Conservation (phyloP, 2,797 vertebrate species). For the Sebastes reedi region DNA sequence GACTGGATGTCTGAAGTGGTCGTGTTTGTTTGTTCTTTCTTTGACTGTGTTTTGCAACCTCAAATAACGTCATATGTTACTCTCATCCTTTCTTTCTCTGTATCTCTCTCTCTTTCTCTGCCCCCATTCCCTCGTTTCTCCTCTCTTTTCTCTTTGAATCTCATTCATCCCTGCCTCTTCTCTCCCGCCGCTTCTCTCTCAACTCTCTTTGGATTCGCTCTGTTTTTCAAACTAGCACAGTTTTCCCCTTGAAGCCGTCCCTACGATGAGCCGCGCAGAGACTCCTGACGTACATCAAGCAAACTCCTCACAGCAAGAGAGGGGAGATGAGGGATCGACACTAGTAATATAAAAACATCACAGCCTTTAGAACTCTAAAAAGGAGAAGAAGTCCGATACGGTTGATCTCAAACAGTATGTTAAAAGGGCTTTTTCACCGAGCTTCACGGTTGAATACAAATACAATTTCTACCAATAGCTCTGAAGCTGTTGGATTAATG, state of each 20-base stretch:
- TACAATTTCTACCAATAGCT: background rate
- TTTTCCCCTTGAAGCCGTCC: slow-evolving; percentile 24
- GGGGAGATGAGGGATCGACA: background rate
- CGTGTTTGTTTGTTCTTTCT: background rate
- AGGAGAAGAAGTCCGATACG: background rate
- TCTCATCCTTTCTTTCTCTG: background rate
- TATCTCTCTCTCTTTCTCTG: background rate
- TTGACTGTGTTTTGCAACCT: background rate
- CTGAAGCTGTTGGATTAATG: background rate
- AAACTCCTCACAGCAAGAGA: slow-evolving; percentile 1
- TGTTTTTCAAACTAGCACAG: background rate
- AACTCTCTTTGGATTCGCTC: background rate
- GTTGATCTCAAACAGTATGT: background rate
- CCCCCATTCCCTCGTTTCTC: background rate
- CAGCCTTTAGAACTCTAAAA: background rate
- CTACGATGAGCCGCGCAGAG: background rate
- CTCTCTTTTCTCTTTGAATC: background rate
- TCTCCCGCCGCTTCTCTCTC: background rate
- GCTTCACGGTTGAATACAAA: background rate
- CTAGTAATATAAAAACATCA: background rate
- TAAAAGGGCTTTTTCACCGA: background rate
- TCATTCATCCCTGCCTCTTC: background rate
- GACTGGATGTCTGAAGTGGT: background rate
- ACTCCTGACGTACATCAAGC: slow-evolving; percentile 27
- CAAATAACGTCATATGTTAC: background rate